Evolutionary conservation across 2,113 vertebrate genomes (phyloP).

Genomic region (Ophthalmolycus amberensis): DNA sequence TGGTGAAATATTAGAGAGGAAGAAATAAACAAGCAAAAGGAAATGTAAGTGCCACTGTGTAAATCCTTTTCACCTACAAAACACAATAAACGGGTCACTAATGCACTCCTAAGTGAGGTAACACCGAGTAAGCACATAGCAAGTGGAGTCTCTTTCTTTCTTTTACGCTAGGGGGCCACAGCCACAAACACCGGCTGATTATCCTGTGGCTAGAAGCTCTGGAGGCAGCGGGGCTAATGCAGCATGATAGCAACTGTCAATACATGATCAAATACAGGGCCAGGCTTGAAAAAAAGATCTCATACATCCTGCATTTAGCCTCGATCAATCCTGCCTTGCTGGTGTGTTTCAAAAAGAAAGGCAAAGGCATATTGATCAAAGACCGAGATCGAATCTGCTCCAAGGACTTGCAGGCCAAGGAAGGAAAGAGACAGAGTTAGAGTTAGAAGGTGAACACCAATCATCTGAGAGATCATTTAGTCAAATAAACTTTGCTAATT

Average conservation of each 20-base stretch:
- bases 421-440: constrained; percentile 18
- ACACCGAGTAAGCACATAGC: constrained; percentile 26
- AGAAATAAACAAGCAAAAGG: constrained; percentile 3
- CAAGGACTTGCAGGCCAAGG: constrained; percentile 34
- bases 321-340: constrained; percentile 64
- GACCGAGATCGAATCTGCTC: constrained; percentile 52
- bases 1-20: not conserved
- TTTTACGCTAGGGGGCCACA: constrained; percentile 30
- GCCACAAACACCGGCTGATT: constrained; percentile 59
- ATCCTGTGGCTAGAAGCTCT: constrained; percentile 42
- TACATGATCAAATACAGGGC: constrained; percentile 67
- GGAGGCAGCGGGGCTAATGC: constrained; percentile 57
- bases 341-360: constrained; percentile 55
- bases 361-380: constrained; percentile 71
- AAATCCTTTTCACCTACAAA: constrained; percentile 2
- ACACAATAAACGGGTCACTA: constrained; percentile 37
- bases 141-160: constrained; percentile 16
- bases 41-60: not conserved
- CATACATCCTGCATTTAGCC: constrained; percentile 62
- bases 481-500: constrained; percentile 39
- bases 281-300: constrained; percentile 41
- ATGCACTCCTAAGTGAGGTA: constrained; percentile 34
- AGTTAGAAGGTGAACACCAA: not conserved
- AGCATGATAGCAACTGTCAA: constrained; percentile 63
- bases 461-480: constrained; percentile 8